Percentiles rank a stretch among this genome's conserved stretches.
Evolutionary conservation across 2,113 vertebrate species (phyloP).

Genomic region (Cacatua alba): DNA sequence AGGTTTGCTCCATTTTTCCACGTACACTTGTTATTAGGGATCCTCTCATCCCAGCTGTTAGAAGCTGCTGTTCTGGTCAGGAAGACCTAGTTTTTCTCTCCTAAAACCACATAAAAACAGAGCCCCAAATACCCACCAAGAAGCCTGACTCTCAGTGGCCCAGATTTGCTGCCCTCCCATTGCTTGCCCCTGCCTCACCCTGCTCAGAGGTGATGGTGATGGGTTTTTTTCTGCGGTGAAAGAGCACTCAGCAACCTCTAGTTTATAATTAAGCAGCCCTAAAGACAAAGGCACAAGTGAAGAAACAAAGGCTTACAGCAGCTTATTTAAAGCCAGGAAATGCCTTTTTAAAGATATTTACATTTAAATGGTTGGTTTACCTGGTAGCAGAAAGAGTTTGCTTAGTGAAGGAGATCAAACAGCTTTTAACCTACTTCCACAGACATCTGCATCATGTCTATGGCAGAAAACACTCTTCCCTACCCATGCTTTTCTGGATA

Average conservation of each 20-base stretch:
- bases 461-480: not conserved
- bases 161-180: not conserved
- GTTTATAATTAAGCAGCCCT: constrained; percentile 18
- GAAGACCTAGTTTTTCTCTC: not conserved
- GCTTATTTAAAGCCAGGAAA: not conserved
- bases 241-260: not conserved
- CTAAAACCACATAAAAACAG: not conserved
- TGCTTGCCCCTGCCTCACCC: not conserved
- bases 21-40: fast-evolving
- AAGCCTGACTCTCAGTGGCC: not conserved
- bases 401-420: not conserved
- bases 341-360: not conserved
- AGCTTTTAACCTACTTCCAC: not conserved
- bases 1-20: not conserved
- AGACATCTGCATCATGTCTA: too few relatives aligned
- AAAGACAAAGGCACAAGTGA: not conserved
- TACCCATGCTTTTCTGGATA: not conserved
- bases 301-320: not conserved
- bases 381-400: not conserved
- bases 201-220: not conserved
- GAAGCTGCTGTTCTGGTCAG: not conserved
- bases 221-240: not conserved
- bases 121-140: not conserved
- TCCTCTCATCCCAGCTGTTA: not conserved
- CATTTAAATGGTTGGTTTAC: not conserved